Base-by-base conservation (phyloP, 2,797 vertebrate genomes). In the Manis pentadactyla region DNA sequence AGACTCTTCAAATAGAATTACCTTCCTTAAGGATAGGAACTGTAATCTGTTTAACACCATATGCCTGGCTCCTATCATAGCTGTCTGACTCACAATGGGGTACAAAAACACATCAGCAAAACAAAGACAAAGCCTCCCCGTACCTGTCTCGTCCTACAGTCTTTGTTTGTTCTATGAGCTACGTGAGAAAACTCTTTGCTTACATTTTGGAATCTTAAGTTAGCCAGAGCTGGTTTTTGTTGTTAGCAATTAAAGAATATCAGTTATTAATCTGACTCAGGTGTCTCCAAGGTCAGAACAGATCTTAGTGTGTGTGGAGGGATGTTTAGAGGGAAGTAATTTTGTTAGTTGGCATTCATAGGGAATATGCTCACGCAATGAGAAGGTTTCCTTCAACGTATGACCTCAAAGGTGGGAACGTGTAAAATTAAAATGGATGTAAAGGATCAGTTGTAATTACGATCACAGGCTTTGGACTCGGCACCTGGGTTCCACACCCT, bases 371-470 rank as follows among this genome's bases (percentile, higher is more conserved):
- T 93, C 34, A 64, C 17, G 13, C 53, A 81, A 64, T 39, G 37
- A 66, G 46, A 53, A 25, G n/a, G 7, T 81, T 85, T 88, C 59
- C n/a, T 87, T 93, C 77, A 93, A 79, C 34, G 93, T 39, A 27
- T 25, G 19, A 75, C 29, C n/a, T 95, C 64, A 87, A 4, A 5
- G 31, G 15, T 46, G 49, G 61, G 34, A 95, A 73, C 2, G 18
- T 39, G 57, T 83, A 55, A 37, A 78, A 55, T 79, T 34, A 69
- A 83, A 78, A 95, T 39, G 42, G 8, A 93, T n/a, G 18, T 49
- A 79, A 82, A 77, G 39, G n/a, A 39, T 63, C 34, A 27, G 12
- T 1, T 29, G 27, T 19, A 19, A 77, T 51, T 85, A 83, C 73
- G 10, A 64, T 53, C 10, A 64, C 49, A 81, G 51, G 42, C 27